Evolutionary conservation across 2,797 vertebrate genomes (phyloP), one percentile per base, ranked within the genome.

Genomic region (Pangasius macronema): DNA sequence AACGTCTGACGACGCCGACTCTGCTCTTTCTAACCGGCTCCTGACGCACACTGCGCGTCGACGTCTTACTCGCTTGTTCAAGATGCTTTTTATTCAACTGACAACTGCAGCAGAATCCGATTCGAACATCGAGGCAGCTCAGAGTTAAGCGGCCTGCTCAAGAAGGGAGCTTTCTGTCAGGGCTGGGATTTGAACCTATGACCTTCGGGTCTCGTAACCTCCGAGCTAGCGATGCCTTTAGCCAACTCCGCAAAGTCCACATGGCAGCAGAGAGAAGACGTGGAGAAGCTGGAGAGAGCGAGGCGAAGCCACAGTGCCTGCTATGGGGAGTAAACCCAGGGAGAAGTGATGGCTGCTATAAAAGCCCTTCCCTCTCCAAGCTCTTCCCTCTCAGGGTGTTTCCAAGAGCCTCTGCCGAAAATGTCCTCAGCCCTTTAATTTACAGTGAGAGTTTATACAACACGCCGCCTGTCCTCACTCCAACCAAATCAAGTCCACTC

Each of bases 381-480:
- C n/a, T n/a, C 59, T 27, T 39, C n/a, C n/a, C 30, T 1, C 49
- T 61, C 63, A 18, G 80, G 81, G 83, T 70, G 81, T 86, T 86
- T 88, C 88, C 79, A 77, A 89, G 80, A 89, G 83, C 57, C 55
- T 86, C 51, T 39, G 22, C 88, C 75, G 24, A 65, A 88, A 82
- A 83, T 82, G 67, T 83, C 39, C 67, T 51, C 83, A 42, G 46
- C 76, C 53, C 61, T 86, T 79, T 65, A 77, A 70, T 85, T 86
- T 85, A 88, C 84, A 85, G 87, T 24, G 59, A 82, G 83, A 76
- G 83, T 87, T 87, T 75, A 86, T 84, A 86, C 82, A 88, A 85
- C 24, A 30, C 53, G 55, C 85, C 33, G 57, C 82, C 86, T 86
- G 87, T 88, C 86, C 86, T 88, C 80, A 36, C 53, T 61, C 86